These are phyloP conservation scores for Stratiomys singularior DNA, from an alignment of 2,888 invertebrate species.

Conservation along the genomic window DNA sequence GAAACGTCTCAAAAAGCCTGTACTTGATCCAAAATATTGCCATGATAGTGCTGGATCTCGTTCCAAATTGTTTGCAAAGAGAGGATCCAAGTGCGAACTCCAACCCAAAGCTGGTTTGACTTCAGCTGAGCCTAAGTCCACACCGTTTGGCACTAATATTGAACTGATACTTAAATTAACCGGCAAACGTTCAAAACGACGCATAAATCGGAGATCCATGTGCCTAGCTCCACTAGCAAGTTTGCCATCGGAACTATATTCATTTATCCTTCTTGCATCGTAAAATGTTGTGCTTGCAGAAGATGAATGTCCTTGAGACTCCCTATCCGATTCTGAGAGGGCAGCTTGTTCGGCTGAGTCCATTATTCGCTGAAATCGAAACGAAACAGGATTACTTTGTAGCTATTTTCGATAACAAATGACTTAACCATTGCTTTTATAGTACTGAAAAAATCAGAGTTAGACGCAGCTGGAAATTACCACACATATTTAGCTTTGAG, in stretches of 20 bases:
- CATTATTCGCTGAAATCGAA: slow-evolving; percentile 85
- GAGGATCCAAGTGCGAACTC: slow-evolving; percentile 91
- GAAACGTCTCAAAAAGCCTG: slow-evolving; percentile 93
- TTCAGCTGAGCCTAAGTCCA: slow-evolving; percentile 70
- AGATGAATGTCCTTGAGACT: slow-evolving; percentile 70
- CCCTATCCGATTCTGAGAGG: slow-evolving; percentile 72
- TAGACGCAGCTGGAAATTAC: too few relatives aligned
- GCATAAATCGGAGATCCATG: slow-evolving; percentile 77
- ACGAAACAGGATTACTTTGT: too few relatives aligned
- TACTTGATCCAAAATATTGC: slow-evolving; percentile 98
- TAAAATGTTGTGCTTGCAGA: slow-evolving; percentile 73
- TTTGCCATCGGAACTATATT: slow-evolving; percentile 80
- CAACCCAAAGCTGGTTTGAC: slow-evolving; percentile 92
- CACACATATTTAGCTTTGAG: too few relatives aligned
- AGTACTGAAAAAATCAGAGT: too few relatives aligned
- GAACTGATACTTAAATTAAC: slow-evolving; percentile 88
- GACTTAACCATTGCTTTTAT: too few relatives aligned
- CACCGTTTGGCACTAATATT: slow-evolving; percentile 80
- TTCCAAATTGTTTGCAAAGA: slow-evolving; percentile 90
- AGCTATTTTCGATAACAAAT: too few relatives aligned
- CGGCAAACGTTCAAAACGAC: slow-evolving; percentile 87
- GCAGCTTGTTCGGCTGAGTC: slow-evolving; percentile 91
- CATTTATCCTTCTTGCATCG: slow-evolving; percentile 84
- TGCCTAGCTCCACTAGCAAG: slow-evolving; percentile 76
- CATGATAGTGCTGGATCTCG: slow-evolving; percentile 93